A percentile compares a stretch with the other conserved stretches of the same genome.
phyloP scores from a whole-genome alignment of 2,888 invertebrate genomes.

The Theretra japonica region DNA sequence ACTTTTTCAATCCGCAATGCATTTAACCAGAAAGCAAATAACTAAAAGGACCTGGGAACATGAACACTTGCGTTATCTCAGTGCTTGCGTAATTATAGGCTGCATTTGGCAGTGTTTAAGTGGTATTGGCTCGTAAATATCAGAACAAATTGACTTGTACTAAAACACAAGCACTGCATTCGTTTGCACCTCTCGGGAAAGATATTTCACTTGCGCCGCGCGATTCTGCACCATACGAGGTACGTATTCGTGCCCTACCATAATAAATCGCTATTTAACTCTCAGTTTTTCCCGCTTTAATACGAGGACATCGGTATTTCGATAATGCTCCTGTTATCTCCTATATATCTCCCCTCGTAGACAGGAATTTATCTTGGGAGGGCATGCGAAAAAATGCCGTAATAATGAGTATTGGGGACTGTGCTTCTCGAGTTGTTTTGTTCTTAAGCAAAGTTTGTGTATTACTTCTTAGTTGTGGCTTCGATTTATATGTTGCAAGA shows the following conservation, averaged over 20 bases:
- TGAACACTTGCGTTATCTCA: too few relatives aligned
- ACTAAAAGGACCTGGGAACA: too few relatives aligned
- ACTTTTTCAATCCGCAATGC: too few relatives aligned
- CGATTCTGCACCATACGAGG: conserved; percentile 8
- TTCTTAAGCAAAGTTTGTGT: conserved; percentile 41
- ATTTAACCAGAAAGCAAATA: too few relatives aligned
- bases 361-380: conserved; percentile 74
- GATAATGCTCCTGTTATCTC: conserved; percentile 81
- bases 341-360: conserved; percentile 69
- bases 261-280: conserved; percentile 80
- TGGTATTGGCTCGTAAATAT: background rate
- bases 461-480: conserved; percentile 19
- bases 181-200: conserved; percentile 28
- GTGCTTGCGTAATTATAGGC: background rate
- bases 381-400: conserved; percentile 79
- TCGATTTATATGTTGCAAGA: too few relatives aligned
- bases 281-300: conserved; percentile 77
- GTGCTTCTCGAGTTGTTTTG: conserved; percentile 56
- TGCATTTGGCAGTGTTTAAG: background rate
- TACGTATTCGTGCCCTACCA: conserved; percentile 46
- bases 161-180: background rate
- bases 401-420: conserved; percentile 78
- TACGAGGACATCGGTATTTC: conserved; percentile 81
- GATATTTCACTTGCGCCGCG: conserved; percentile 19
- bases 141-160: background rate